Percentiles rank a stretch among this genome's conserved stretches.
phyloP scores from a whole-genome alignment of 2,797 vertebrate species.

The Okamejei kenojei region DNA sequence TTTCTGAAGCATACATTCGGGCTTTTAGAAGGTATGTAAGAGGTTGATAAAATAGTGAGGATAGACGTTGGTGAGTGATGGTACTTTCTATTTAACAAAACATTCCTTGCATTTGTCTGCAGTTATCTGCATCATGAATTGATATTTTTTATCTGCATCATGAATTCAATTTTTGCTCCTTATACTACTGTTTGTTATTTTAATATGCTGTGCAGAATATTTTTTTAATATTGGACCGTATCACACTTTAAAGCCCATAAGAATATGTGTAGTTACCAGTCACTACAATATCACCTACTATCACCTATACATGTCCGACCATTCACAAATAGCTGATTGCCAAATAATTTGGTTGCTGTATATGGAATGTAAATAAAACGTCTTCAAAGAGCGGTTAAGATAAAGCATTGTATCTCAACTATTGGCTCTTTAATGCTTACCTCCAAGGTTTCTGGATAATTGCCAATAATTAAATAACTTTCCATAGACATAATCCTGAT shows the following conservation, averaged over 20 bases:
- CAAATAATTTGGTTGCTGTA: neutral
- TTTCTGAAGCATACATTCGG: constrained; percentile 30
- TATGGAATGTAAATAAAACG: neutral
- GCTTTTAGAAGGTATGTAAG: constrained; percentile 36
- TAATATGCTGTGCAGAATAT: constrained; percentile 19
- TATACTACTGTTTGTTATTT: neutral
- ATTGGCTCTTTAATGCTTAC: neutral
- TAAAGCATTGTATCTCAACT: neutral
- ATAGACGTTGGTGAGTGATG: constrained; percentile 33
- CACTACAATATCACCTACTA: neutral
- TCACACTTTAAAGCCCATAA: neutral
- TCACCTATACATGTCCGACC: neutral
- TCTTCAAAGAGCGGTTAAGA: neutral
- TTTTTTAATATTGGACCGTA: neutral
- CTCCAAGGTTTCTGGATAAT: neutral
- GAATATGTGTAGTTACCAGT: neutral
- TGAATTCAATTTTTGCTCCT: neutral
- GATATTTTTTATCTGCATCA: neutral
- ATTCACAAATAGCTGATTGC: neutral
- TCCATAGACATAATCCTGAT: neutral
- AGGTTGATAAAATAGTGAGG: constrained; percentile 29
- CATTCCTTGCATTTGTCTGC: neutral
- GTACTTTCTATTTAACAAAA: neutral
- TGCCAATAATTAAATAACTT: neutral
- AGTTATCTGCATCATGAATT: constrained; percentile 3